Evolutionary conservation across 92 coral and sea anemone genomes (phyloP).

Genomic region (Muricea muricata): DNA sequence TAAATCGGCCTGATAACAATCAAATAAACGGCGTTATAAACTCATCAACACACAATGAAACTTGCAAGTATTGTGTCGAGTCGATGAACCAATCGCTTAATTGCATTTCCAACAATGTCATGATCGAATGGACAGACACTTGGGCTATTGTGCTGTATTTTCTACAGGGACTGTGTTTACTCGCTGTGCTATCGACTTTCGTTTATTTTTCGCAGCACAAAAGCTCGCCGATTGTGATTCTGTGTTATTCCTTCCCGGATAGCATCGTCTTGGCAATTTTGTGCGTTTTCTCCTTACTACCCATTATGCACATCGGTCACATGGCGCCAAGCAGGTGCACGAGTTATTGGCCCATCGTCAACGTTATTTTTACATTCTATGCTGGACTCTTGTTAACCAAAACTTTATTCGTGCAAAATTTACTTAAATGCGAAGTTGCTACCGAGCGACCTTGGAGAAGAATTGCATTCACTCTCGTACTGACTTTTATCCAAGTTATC

Average conservation of each 20-base stretch:
- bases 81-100: background rate
- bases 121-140: constrained; percentile 15
- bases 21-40: background rate
- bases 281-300: constrained; percentile 24
- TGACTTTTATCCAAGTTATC: background rate
- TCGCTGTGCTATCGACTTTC: constrained; percentile 1
- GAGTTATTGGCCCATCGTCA: constrained; percentile 22
- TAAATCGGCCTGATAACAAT: background rate
- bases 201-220: constrained; percentile 19
- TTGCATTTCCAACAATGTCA: constrained; percentile 4
- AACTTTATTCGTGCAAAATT: constrained; percentile 39
- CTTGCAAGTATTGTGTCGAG: constrained; percentile 1
- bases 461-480: background rate
- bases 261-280: constrained; percentile 13
- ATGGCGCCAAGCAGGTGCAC: constrained; percentile 6
- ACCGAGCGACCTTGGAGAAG: constrained; percentile 27
- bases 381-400: constrained; percentile 18
- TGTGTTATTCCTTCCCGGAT: constrained; percentile 43
- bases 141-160: constrained; percentile 15
- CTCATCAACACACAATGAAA: background rate
- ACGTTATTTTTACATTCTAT: constrained; percentile 22
- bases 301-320: constrained; percentile 41
- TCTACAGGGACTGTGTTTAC: background rate
- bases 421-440: constrained; percentile 44
- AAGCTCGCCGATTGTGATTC: constrained; percentile 41